These are phyloP conservation scores for Protomyctophum bolini DNA, from an alignment of 2,113 vertebrate genomes.

Conservation along the genomic window DNA sequence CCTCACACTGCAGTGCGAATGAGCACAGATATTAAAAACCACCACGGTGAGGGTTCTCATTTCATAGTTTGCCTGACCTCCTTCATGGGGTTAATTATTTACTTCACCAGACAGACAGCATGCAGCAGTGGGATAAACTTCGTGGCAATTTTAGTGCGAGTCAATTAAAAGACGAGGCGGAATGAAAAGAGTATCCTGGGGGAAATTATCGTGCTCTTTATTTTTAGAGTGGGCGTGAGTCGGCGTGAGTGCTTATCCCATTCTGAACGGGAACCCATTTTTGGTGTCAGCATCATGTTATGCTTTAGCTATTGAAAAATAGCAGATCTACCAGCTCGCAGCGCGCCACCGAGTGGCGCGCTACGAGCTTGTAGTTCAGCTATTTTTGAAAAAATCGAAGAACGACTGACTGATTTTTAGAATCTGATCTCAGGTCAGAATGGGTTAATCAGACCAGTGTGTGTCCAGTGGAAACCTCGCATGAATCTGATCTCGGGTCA, in stretches of 20 bases:
- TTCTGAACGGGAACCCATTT: no score
- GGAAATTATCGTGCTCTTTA: conserved; percentile 75
- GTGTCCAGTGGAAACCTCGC: no score
- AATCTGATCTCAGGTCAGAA: no score
- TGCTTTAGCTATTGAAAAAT: no score
- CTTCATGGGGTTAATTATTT: conserved; percentile 76
- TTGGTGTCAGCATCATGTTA: no score
- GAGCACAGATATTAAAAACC: conserved; percentile 30
- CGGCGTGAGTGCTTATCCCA: conserved; percentile 49
- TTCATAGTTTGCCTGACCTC: conserved; percentile 70
- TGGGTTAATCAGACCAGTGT: no score
- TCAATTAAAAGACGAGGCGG: conserved; percentile 72
- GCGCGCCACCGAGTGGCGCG: no score
- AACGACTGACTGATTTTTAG: no score
- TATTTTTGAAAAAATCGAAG: no score
- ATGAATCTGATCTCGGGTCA: no score
- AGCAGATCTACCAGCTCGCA: no score
- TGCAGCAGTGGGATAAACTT: conserved; percentile 71
- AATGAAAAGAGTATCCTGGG: conserved; percentile 74
- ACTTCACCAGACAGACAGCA: conserved; percentile 69
- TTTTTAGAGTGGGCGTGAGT: conserved; percentile 72
- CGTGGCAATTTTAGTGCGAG: conserved; percentile 72
- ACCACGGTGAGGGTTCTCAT: conserved; percentile 62
- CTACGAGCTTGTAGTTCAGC: no score
- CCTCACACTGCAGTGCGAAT: conserved; percentile 46